Evolutionary conservation across 2,888 invertebrate species (phyloP), one percentile per base, ranked within the genome.

Genomic region (Physocephala rufipes): DNA sequence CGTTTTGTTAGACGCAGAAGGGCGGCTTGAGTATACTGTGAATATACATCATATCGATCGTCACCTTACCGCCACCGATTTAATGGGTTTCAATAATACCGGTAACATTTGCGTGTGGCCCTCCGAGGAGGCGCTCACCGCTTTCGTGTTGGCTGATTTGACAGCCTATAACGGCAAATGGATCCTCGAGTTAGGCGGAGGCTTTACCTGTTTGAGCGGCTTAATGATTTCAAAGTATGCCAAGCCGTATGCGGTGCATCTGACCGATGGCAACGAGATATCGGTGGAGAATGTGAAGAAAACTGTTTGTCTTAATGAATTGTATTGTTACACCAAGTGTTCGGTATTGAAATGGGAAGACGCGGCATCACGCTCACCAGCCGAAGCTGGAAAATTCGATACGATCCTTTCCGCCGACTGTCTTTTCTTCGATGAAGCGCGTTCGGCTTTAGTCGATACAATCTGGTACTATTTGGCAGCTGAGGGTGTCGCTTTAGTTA

Each of bases 151-250:
- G 70, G 88, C 90, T 76, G 90, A 93, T 81, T 84, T 88, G 65
- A 80, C 87, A n/a, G 83, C 89, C 53, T 93, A 93, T 83, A 86
- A 88, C n/a, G 88, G 88, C 74, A 91, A 91, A 82, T 88, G 87
- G 80, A 90, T 95, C 30, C 87, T 93, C 78, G 95, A 95, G 83
- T 86, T 95, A 58, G 95, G 95, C 2, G 94, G 94, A 21, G 95
- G 95, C 2, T 94, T 95, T 92, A 93, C 94, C 24, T 93, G 93
- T 77, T 86, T 95, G 43, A 93, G 93, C 9, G 94, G 94, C 1
- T 85, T 95, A 16, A 89, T 93, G 81, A 87, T 90, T 65, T 91
- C 92, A 71, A 91, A 92, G 79, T 91, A 91, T 79, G 90, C 90
- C 70, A 86, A 88, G 64, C 89, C 92, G 0, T 87, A 87, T 75